Percentiles rank a stretch among this genome's conserved stretches.
Conservation (phyloP, 2,888 invertebrate species). For the Venusia cambrica region DNA sequence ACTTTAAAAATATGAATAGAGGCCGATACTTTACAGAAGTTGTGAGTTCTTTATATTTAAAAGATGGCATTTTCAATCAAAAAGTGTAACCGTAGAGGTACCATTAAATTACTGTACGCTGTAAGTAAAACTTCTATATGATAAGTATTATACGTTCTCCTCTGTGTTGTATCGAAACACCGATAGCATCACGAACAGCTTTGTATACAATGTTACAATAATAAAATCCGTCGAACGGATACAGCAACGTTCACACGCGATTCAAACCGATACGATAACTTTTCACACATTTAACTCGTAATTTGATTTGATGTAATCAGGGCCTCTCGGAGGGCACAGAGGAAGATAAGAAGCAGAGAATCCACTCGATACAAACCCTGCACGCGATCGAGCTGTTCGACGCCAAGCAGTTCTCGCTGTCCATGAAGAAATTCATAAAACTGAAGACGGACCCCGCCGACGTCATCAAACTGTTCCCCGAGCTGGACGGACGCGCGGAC, state of each 20-base stretch:
- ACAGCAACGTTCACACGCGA: not conserved
- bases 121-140: too few species aligned
- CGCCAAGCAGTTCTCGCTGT: slow-evolving; percentile 92
- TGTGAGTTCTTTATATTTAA: not conserved
- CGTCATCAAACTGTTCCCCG: slow-evolving; percentile 97
- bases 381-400: slow-evolving; percentile 96
- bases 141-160: too few species aligned
- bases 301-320: slow-evolving; percentile 64
- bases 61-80: slow-evolving; percentile 38
- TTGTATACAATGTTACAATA: too few species aligned
- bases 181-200: too few species aligned
- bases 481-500: slow-evolving; percentile 83
- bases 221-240: slow-evolving; percentile 28
- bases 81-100: slow-evolving; percentile 35
- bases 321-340: slow-evolving; percentile 90
- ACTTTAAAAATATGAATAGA: slow-evolving; percentile 7
- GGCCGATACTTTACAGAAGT: slow-evolving; percentile 23
- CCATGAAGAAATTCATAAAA: slow-evolving; percentile 95
- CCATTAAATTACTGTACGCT: slow-evolving; percentile 39
- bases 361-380: slow-evolving; percentile 93
- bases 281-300: too few species aligned
- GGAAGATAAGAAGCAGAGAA: slow-evolving; percentile 89
- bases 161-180: too few species aligned
- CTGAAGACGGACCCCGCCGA: slow-evolving; percentile 96
- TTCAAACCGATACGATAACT: too few species aligned